Conservation (phyloP, 2,888 invertebrate species). For the Camptogramma bilineatum region DNA sequence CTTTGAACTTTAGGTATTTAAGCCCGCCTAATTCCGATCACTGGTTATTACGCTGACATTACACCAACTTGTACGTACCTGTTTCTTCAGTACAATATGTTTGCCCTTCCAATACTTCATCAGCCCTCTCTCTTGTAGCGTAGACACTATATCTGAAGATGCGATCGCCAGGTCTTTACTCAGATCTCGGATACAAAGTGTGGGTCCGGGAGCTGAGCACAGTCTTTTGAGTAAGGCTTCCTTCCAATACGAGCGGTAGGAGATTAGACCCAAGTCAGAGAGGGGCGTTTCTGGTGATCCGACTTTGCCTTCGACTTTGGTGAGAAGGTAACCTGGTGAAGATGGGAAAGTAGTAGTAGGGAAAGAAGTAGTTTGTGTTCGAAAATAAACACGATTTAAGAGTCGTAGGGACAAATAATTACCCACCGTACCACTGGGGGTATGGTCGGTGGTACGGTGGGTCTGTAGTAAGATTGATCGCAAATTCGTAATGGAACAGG, state of each 20-base stretch:
- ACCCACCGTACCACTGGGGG: too few relatives aligned
- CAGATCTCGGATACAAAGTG: slow-evolving; percentile 95
- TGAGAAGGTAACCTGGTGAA: slow-evolving; percentile 95
- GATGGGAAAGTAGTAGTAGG: not conserved
- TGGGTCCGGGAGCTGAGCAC: slow-evolving; percentile 94
- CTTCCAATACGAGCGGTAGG: slow-evolving; percentile 99
- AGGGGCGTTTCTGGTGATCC: slow-evolving; percentile 99
- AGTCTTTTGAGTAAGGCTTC: slow-evolving; percentile 96
- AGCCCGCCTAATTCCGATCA: too few relatives aligned
- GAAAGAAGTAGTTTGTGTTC: too few relatives aligned
- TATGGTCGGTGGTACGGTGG: too few relatives aligned
- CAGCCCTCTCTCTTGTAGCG: slow-evolving; percentile 97
- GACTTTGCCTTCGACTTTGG: slow-evolving; percentile 97
- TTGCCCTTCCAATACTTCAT: slow-evolving; percentile 99
- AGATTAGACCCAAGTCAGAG: slow-evolving; percentile 98
- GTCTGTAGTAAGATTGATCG: too few relatives aligned
- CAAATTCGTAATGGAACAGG: too few relatives aligned
- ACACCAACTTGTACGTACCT: slow-evolving; percentile 82
- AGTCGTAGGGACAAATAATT: too few relatives aligned
- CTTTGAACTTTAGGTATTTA: too few relatives aligned
- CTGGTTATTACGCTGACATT: slow-evolving; percentile 2
- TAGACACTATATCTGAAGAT: slow-evolving; percentile 98
- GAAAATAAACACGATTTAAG: not conserved
- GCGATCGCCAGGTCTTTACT: slow-evolving; percentile 97
- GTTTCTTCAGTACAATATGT: slow-evolving; percentile 97